Percentiles rank a stretch among this genome's conserved stretches.
Conservation (phyloP, 1,140 invertebrate genomes). For the Microplitis demolitor region DNA sequence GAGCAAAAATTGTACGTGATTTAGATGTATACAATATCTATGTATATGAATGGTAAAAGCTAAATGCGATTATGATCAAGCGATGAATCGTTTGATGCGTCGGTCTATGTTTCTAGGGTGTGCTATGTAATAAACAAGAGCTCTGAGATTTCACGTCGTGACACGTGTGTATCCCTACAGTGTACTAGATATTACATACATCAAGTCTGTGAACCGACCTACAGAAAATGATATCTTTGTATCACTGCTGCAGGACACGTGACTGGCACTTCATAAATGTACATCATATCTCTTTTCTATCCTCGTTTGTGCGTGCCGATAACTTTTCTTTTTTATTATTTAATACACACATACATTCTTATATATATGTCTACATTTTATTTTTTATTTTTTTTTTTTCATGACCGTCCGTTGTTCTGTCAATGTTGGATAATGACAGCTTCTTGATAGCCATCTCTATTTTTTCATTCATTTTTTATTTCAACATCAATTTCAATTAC, state of each 20-base stretch:
- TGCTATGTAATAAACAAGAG: slow-evolving; percentile 48
- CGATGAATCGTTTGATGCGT: slow-evolving; percentile 37
- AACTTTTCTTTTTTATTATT: slow-evolving; percentile 29
- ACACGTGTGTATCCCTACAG: slow-evolving; percentile 43
- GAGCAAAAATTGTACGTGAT: slow-evolving; percentile 39
- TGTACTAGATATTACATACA: too few species aligned
- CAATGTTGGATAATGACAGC: slow-evolving; percentile 4
- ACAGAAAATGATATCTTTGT: slow-evolving; percentile 54
- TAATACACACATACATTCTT: background rate
- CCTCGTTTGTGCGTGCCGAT: slow-evolving; percentile 26
- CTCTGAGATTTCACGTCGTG: slow-evolving; percentile 43
- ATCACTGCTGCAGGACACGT: slow-evolving; percentile 46
- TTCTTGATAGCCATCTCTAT: background rate
- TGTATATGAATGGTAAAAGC: slow-evolving; percentile 42
- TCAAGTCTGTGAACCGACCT: slow-evolving; percentile 17
- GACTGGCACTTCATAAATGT: slow-evolving; percentile 54
- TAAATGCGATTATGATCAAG: slow-evolving; percentile 56
- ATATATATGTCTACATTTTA: background rate
- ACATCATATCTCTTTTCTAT: slow-evolving; percentile 39
- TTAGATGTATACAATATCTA: slow-evolving; percentile 30
- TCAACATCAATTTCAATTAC: background rate
- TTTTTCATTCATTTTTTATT: background rate
- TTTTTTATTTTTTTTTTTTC: background rate
- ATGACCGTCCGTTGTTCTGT: background rate
- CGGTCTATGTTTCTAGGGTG: slow-evolving; percentile 26